Evolutionary conservation across 2,888 invertebrate species (phyloP), one percentile per base, ranked within the genome.

Genomic region (Serripes groenlandicus): DNA sequence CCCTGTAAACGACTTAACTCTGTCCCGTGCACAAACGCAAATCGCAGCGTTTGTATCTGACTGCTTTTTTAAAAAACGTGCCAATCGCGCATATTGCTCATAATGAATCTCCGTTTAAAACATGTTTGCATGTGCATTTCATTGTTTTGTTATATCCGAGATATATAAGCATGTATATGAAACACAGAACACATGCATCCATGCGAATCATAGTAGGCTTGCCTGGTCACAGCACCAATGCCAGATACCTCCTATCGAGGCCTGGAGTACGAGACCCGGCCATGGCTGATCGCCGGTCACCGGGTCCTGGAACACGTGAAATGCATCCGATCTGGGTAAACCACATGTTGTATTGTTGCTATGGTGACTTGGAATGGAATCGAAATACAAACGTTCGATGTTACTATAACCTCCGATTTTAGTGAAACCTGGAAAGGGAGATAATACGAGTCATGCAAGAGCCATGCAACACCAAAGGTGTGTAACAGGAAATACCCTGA

Each of bases 161-260:
- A n/a, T n/a, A n/a, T n/a, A n/a, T n/a, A n/a, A n/a, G n/a, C n/a
- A n/a, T n/a, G n/a, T n/a, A n/a, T n/a, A n/a, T n/a, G n/a, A n/a
- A n/a, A n/a, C n/a, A n/a, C n/a, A n/a, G n/a, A n/a, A n/a, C n/a
- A n/a, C n/a, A n/a, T n/a, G n/a, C n/a, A n/a, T n/a, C n/a, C n/a
- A n/a, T n/a, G 9, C 42, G 42, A 42, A 42, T 11, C 18, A 42
- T 11, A 11, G 11, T 9, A 30, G 30, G 30, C n/a, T 11, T 56
- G 92, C 92, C 89, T 92, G 92, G 77, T 92, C 92, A 56, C 90
- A 89, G 69, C 92, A 92, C 88, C 89, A 91, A 74, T 92, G 92
- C 91, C 91, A 92, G 9, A 90, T 78, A 58, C 89, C 88, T 1
- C 90, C 90, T 2, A 92, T 54, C 15, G 87, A 84, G 3, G 90